Percentiles rank a stretch among this genome's conserved stretches.
Evolutionary conservation across 2,113 vertebrate species (phyloP).

Genomic region (Pelecanoides urinatrix): DNA sequence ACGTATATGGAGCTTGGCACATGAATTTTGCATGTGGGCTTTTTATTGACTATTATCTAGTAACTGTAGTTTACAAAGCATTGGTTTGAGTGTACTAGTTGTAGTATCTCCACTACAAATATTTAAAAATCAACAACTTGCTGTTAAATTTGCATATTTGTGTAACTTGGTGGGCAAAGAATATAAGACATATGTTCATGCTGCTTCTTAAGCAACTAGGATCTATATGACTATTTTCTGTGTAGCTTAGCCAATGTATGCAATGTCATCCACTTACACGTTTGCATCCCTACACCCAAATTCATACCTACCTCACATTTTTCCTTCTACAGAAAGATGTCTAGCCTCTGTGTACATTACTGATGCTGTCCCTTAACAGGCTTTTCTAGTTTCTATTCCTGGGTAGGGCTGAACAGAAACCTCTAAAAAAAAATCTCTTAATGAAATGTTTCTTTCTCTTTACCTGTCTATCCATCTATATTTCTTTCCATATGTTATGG

Average conservation of each 20-base stretch:
- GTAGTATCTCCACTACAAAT: neutral
- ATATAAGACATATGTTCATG: neutral
- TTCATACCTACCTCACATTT: neutral
- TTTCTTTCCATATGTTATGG: neutral
- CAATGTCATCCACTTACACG: neutral
- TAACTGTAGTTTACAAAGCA: neutral
- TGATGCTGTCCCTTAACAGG: neutral
- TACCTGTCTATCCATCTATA: neutral
- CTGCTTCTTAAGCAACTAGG: neutral
- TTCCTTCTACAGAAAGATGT: neutral
- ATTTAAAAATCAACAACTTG: neutral
- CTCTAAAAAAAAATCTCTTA: neutral
- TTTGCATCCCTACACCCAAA: neutral
- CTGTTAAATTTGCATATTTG: neutral
- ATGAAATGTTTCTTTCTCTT: neutral
- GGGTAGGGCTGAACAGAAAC: neutral
- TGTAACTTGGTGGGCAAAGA: neutral
- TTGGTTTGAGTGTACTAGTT: neutral
- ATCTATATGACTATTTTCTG: neutral
- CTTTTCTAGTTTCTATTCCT: neutral
- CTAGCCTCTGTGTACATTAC: neutral
- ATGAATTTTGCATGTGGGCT: neutral
- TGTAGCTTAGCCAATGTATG: neutral
- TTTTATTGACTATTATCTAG: neutral
- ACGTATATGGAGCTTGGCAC: neutral